Evolutionary conservation across 1,140 invertebrate species (phyloP).

Genomic region (Scaptomyza graminum): DNA sequence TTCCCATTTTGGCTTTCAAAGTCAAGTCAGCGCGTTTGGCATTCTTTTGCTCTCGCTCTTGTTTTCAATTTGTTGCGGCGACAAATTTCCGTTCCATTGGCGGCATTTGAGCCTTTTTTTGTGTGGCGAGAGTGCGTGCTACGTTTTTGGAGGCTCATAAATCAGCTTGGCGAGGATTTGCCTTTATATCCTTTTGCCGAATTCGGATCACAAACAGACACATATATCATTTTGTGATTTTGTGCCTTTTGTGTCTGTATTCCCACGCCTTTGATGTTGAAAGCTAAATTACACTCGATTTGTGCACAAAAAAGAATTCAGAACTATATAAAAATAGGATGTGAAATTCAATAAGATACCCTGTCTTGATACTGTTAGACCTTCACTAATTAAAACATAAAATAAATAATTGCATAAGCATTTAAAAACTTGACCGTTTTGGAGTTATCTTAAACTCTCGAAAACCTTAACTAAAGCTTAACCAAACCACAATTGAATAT

Average conservation of each 20-base stretch:
- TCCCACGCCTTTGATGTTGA: constrained; percentile 80
- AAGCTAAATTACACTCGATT: constrained; percentile 69
- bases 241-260: constrained; percentile 37
- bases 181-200: constrained; percentile 45
- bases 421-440: no score
- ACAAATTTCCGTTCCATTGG: constrained; percentile 80
- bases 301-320: constrained; percentile 32
- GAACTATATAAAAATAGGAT: no score
- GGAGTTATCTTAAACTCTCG: no score
- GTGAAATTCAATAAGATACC: constrained; percentile 34
- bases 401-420: no score
- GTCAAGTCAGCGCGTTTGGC: constrained; percentile 41
- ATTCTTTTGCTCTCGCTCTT: constrained; percentile 22
- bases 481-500: no score
- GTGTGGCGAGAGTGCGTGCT: constrained; percentile 16
- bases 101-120: constrained; percentile 37
- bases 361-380: no score
- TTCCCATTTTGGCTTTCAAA: constrained; percentile 47
- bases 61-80: constrained; percentile 72
- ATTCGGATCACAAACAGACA: constrained; percentile 34
- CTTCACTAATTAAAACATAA: no score
- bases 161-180: constrained; percentile 66
- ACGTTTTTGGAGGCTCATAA: constrained; percentile 52
- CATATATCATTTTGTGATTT: constrained; percentile 62
- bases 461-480: no score